Evolutionary conservation across 2,888 invertebrate genomes (phyloP), one percentile per base, ranked within the genome.

Genomic region (Tortricodes alternella): DNA sequence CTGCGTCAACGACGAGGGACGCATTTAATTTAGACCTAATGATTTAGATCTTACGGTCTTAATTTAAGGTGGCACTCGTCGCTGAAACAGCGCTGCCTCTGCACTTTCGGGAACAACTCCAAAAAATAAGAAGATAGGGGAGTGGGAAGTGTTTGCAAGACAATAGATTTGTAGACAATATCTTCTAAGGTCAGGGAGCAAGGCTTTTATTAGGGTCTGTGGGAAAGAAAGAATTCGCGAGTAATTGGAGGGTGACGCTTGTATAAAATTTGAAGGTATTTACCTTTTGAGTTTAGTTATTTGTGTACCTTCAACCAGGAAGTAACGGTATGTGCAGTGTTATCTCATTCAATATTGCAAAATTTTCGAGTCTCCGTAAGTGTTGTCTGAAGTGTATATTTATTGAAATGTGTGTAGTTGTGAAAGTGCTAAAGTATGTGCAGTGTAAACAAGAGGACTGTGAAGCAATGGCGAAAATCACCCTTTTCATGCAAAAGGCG

Each of bases 111-210:
- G 60, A 68, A 71, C 66, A 70, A 60, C 67, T 64, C 61, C 64
- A 56, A 60, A 58, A 58, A 67, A 64, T 65, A 71, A 55, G 48
- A 64, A 64, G 65, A 74, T 74, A 74, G 78, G 76, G 80, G 79
- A 80, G 68, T 63, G 74, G 79, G 80, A 81, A 83, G 76, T 74
- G 71, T 78, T 75, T 72, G 73, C 76, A 79, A 86, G 80, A 85
- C 80, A 86, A 87, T 82, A 68, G 74, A 65, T 71, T 66, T 16
- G 70, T 81, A 78, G 74, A 88, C 85, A 88, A 88, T 84, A 67
- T 53, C 48, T 66, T 65, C 63, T 57, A 65, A 76, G 86, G 83
- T 87, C 84, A 87, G 74, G 85, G 82, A 78, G 76, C 76, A 80
- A 71, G 64, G 68, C 43, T 46, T 55, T 39, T 63, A 64, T 66